Base-by-base conservation (phyloP, 1,140 invertebrate species). In the Drosophila pseudoananassae region DNA sequence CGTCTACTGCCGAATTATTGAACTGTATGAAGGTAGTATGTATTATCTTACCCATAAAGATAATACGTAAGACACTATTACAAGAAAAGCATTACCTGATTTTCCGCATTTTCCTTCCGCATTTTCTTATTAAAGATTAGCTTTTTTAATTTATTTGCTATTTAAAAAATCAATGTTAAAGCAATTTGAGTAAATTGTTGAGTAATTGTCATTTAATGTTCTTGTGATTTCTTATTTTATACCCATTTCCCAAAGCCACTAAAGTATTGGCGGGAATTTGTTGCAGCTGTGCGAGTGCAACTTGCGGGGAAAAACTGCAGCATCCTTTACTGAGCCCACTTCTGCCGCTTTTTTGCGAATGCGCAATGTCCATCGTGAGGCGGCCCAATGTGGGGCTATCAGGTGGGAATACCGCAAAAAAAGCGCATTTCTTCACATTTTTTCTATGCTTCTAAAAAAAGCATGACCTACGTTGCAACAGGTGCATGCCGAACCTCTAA, bases 391-490 rank as follows among this genome's bases (percentile, higher is more conserved):
- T 23, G 20, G n/a, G n/a, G 29, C 14, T 15, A 20, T 23, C 23
- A 9, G 20, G 43, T 49, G 60, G n/a, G 50, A 31, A 55, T 45
- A 38, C 17, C 29, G 49, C 25, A 23, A n/a, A 65, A 74, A 74
- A 49, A 46, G 71, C 47, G 52, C 52, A 45, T 64, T 63, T 61
- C 47, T 23, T 64, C 12, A 27, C 53, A 36, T 61, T 52, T 84
- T 69, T 84, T 59, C 52, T 64, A 75, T 79, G 78, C 47, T 61
- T 56, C 40, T 47, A 74, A 56, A 69, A 72, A 57, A 66, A 65
- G 58, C 57, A 59, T 36, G 12, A 36, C 33, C 80, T 74, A 29
- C 31, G 23, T 36, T 49, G 69, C 81, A 85, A 85, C 81, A 85
- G 82, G 81, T 85, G 78, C 12, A 60, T 7, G 1, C 7, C 4